phyloP scores from a whole-genome alignment of 2,888 invertebrate species.

The Drosophila imparisetae region DNA sequence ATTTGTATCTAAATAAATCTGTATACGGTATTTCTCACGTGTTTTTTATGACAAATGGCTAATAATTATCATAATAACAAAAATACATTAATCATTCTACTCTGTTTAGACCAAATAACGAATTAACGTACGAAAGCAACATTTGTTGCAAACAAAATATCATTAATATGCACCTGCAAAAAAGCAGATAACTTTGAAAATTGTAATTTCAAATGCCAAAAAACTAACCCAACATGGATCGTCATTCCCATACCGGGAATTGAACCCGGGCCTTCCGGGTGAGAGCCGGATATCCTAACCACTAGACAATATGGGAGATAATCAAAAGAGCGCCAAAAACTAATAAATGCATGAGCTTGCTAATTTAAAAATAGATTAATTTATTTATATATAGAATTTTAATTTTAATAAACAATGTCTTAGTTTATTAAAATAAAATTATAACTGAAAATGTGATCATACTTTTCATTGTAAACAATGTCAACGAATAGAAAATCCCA shows the following conservation, averaged over 20 bases:
- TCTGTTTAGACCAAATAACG: neutral
- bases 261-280: slow-evolving; percentile 91
- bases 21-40: neutral
- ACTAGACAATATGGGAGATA: slow-evolving; percentile 85
- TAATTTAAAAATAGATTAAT: neutral
- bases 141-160: neutral
- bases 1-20: neutral
- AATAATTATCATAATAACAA: neutral
- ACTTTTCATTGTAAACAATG: neutral
- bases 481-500: neutral
- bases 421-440: neutral
- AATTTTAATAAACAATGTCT: neutral
- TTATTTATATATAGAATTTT: neutral
- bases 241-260: slow-evolving; percentile 95
- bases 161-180: neutral
- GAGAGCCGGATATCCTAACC: slow-evolving; percentile 85
- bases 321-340: rapidly evolving
- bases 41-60: neutral
- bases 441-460: neutral
- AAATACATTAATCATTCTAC: neutral
- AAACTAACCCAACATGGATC: no score
- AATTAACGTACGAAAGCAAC: neutral
- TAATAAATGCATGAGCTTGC: no score
- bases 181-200: neutral
- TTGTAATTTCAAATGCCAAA: neutral